phyloP scores from a whole-genome alignment of 2,113 vertebrate species.

The Engystomops pustulosus region DNA sequence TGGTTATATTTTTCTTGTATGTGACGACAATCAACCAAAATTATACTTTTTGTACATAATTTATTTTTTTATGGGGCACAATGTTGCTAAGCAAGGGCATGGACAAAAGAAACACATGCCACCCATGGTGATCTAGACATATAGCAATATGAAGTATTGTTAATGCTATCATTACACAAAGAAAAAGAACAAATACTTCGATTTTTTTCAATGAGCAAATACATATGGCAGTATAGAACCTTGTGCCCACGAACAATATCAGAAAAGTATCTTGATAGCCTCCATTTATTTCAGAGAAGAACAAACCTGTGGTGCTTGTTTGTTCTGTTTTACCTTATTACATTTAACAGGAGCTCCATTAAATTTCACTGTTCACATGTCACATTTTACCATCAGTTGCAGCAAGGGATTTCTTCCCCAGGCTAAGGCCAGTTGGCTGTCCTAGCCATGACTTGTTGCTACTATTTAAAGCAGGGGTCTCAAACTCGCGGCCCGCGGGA shows the following conservation, averaged over 20 bases:
- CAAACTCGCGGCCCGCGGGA: too few species aligned
- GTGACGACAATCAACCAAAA: not conserved
- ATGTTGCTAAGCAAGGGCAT: not conserved
- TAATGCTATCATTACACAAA: not conserved
- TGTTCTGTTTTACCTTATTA: too few species aligned
- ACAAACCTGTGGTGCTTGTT: too few species aligned
- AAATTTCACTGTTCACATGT: too few species aligned
- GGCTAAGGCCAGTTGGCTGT: too few species aligned
- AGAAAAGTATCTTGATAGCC: too few species aligned
- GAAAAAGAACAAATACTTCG: not conserved
- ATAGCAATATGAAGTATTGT: not conserved
- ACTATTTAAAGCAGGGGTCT: too few species aligned
- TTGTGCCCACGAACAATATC: not conserved
- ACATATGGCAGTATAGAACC: not conserved
- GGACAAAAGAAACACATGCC: not conserved
- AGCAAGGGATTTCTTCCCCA: too few species aligned
- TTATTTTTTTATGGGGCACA: not conserved
- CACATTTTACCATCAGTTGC: too few species aligned
- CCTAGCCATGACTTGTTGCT: too few species aligned
- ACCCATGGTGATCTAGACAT: not conserved
- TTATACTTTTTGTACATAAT: not conserved
- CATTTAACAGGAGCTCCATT: too few species aligned
- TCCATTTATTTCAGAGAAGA: too few species aligned
- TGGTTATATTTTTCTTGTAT: not conserved
- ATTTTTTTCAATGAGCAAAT: not conserved